Evolutionary conservation across 1,140 invertebrate genomes (phyloP), one percentile per base, ranked within the genome.

Genomic region (Wiebesia pumilae): DNA sequence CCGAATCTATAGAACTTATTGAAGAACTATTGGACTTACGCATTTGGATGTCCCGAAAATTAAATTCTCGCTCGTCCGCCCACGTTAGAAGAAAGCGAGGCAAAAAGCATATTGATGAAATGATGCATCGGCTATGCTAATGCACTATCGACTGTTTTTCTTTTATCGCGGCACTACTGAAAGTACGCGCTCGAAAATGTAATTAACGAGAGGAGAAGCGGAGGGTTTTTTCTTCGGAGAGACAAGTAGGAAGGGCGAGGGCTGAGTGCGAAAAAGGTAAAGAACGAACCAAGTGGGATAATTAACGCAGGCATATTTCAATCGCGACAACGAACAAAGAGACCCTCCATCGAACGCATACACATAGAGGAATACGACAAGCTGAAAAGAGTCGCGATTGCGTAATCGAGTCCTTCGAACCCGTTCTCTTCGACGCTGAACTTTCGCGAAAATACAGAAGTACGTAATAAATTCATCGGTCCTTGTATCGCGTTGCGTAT

Each of bases 271-370:
- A 54, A 51, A 73, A 51, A 69, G 35, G 69, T 30, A 40, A 58
- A 83, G 47, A 30, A 75, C 33, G 35, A 58, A 54, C 67, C 30
- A 83, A 83, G 69, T 82, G 21, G 69, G 69, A 83, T 83, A 83
- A 83, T 83, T 83, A 54, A 83, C 47, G 81, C 81, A 47, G 27
- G n/a, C 75, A 51, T 51, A 21, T 43, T 43, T 43, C 79, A 54
- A 54, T 47, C 51, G 54, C 54, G 78, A 80, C 9, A 14, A 27
- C 54, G 54, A 62, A 40, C 16, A 80, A 33, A 62, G 19, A 65
- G 4, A 9, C 10, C n/a, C 65, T 4, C 6, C 35, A 10, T n/a
- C 35, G 62, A 12, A 27, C 16, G 33, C 21, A 81, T n/a, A n/a
- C n/a, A n/a, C n/a, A 54, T 16, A 54, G 27, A 14, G 62, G 33